Evolutionary conservation across 1,140 invertebrate species (phyloP), one percentile per base, ranked within the genome.

Genomic region (Micrasema longulum): DNA sequence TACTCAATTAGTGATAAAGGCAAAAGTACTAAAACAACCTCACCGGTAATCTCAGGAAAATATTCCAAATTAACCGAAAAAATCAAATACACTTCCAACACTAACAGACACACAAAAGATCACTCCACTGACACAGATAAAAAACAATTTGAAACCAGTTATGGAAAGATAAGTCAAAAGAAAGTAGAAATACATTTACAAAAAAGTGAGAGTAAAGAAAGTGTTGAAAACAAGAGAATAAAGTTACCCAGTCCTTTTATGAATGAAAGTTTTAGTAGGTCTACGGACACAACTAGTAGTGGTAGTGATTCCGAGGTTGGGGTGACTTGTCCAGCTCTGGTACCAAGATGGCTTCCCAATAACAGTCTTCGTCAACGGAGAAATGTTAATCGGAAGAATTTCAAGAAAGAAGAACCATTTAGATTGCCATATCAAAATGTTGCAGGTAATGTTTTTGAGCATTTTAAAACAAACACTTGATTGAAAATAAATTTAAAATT

Each of bases 221-320:
- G 67, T 18, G 3, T 48, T 11, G 26, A 75, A 38, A 45, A 45
- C 10, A 72, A 75, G 35, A 36, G 48, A 26, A 38, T 77, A 14
- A 63, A 52, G 23, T 66, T 77, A 22, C 71, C 76, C 2, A 77
- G 67, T 65, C 71, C 76, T 16, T 68, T 72, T 35, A 71, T 62
- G 23, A 72, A 75, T 60, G 70, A 77, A 23, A 75, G 71, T 60
- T 76, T 52, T 10, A 65, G 67, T 53, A 67, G 69, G 67, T 76
- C 74, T 5, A 69, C 70, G 0, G 69, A 74, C n/a, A 69, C 67
- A 10, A 78, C 77, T 22, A 75, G 69, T 53, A 79, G 77, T 60
- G 80, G 78, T 62, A 84, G 80, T 47, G 77, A 78, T 66, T 76
- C 81, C 31, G 81, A 82, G 81, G 79, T 55, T n/a, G 67, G 71